Evolutionary conservation across 1,140 invertebrate species (phyloP), one percentile per base, ranked within the genome.

Genomic region (Bathynomus jamesi): DNA sequence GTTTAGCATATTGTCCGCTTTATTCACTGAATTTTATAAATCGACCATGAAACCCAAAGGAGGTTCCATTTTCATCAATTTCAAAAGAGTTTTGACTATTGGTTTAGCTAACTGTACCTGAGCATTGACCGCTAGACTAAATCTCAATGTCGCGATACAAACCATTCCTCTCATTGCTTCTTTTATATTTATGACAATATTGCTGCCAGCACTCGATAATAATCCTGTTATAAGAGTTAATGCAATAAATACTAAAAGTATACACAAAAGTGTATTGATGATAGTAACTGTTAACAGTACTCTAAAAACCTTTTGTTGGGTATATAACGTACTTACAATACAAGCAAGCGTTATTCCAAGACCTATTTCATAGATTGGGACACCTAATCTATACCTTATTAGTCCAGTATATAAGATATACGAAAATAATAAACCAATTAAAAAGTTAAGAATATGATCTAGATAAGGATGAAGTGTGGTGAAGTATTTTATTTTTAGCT

Each of bases 321-420:
- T 61, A 17, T 28, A 69, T 10, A 32, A 25, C 10, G 31, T 30
- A 13, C 40, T 28, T 61, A 69, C 30, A 61, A 46, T 61, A 3
- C 53, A 25, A 25, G 32, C 32, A 7, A 28, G 21, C 11, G 24
- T 61, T 8, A 69, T 7, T 11, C 67, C 67, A 5, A 69, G 28
- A 28, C 67, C 53, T 4, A 69, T 53, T 61, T 69, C 67, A n/a
- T 69, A 69, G 24, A 69, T 27, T 7, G 67, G 67, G 11, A 28
- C 46, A n/a, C 27, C 25, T n/a, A 69, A 28, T 2, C 46, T 46
- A 7, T 61, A n/a, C 61, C 61, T 61, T 2, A 69, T 21, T 27
- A 69, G 27, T 31, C 27, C 17, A 24, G 24, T 13, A 17, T 67
- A 67, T 5, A 67, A 67, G 1, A 67, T 27, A 30, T 60, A 60